A percentile compares a stretch with the other conserved stretches of the same genome.
phyloP scores from a whole-genome alignment of 2,797 vertebrate genomes.

The Diplodus puntazzo region DNA sequence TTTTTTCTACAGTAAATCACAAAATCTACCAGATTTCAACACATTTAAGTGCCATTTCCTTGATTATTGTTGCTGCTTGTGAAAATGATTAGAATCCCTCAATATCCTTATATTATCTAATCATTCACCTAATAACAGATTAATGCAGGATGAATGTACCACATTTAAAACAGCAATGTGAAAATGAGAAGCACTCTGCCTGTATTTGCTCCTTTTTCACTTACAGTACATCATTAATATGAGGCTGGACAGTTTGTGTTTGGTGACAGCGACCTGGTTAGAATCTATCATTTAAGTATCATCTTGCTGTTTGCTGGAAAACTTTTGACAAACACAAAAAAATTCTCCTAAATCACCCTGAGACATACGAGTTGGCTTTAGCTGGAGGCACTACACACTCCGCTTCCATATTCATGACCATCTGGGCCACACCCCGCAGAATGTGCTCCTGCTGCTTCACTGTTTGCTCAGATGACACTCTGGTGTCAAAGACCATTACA shows the following conservation, averaged over 20 bases:
- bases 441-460: conserved; percentile 69
- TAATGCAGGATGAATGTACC: conserved; percentile 26
- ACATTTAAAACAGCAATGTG: conserved; percentile 17
- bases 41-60: not conserved
- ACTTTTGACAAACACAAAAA: conserved; percentile 36
- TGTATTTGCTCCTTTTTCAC: conserved; percentile 5
- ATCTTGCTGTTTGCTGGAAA: conserved; percentile 30
- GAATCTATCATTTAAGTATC: not conserved
- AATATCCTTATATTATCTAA: not conserved
- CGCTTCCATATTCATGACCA: conserved; percentile 80
- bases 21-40: not conserved
- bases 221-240: conserved; percentile 14
- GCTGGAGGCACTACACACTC: conserved; percentile 35
- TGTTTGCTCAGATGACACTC: conserved; percentile 70
- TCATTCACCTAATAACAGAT: not conserved
- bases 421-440: conserved; percentile 77
- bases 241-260: conserved; percentile 14
- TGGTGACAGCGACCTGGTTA: conserved; percentile 2
- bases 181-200: conserved; percentile 15
- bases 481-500: conserved; percentile 69
- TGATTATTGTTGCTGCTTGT: not conserved
- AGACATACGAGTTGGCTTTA: conserved; percentile 42
- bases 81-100: not conserved
- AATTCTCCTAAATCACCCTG: conserved; percentile 29
- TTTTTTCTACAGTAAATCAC: not conserved